These are phyloP conservation scores for Pempheris klunzingeri DNA, from an alignment of 2,797 vertebrate species.

Conservation along the genomic window DNA sequence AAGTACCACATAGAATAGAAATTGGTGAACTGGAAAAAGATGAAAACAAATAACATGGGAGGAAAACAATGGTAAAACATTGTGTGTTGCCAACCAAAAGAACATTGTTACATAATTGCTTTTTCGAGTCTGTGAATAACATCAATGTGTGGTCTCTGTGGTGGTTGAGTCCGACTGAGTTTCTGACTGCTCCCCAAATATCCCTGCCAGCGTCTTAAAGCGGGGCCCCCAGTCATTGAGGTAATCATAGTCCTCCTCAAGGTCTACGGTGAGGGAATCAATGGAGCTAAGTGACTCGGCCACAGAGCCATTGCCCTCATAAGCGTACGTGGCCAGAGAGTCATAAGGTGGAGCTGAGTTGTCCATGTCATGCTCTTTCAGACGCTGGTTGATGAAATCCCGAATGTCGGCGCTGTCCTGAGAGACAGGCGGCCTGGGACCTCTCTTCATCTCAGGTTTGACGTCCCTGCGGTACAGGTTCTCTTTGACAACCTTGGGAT, in stretches of 20 bases:
- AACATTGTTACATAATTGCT: slow-evolving; percentile 58
- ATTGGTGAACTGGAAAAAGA: slow-evolving; percentile 50
- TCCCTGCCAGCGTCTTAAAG: slow-evolving; percentile 96
- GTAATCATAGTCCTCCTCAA: slow-evolving; percentile 94
- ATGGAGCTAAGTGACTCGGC: slow-evolving; percentile 98
- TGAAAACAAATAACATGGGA: slow-evolving; percentile 47
- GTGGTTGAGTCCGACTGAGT: slow-evolving; percentile 79
- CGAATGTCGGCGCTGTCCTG: slow-evolving; percentile 94
- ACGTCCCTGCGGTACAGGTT: slow-evolving; percentile 94
- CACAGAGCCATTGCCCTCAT: slow-evolving; percentile 94
- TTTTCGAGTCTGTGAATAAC: slow-evolving; percentile 63
- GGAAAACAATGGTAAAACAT: slow-evolving; percentile 49
- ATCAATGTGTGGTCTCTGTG: slow-evolving; percentile 81
- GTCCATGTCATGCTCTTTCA: slow-evolving; percentile 93
- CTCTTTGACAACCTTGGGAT: slow-evolving; percentile 95
- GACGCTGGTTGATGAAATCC: slow-evolving; percentile 94
- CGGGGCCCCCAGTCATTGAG: slow-evolving; percentile 96
- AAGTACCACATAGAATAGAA: slow-evolving; percentile 61
- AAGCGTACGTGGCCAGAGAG: slow-evolving; percentile 96
- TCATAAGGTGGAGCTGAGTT: slow-evolving; percentile 94
- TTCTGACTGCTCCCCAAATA: slow-evolving; percentile 93
- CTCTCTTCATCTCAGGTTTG: slow-evolving; percentile 88
- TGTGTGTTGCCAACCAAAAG: slow-evolving; percentile 52
- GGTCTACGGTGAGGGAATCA: slow-evolving; percentile 89
- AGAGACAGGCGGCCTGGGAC: slow-evolving; percentile 75